A percentile compares a stretch with the other conserved stretches of the same genome.
phyloP scores from a whole-genome alignment of 2,113 vertebrate species.

The Accipiter cooperii region DNA sequence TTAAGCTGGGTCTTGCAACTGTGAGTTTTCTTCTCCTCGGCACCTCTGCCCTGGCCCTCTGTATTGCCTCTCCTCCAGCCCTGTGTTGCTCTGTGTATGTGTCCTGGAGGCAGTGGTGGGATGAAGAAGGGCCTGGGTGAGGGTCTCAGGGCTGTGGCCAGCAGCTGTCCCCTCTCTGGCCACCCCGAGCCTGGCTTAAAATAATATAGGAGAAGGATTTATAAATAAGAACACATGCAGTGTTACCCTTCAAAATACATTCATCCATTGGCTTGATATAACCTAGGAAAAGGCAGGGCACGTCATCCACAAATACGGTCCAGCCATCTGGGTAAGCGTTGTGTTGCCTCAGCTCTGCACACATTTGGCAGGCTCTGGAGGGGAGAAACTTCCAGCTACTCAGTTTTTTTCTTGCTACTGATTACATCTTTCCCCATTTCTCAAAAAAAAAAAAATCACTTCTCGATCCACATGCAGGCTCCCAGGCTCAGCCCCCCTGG shows the following conservation, averaged over 20 bases:
- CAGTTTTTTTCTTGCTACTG: not conserved
- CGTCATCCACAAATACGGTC: not conserved
- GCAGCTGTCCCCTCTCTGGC: not conserved
- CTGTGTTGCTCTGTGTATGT: not conserved
- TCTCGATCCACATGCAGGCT: not conserved
- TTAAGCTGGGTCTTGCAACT: not conserved
- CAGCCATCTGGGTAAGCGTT: fast-evolving
- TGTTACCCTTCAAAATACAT: not conserved
- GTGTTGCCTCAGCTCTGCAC: not conserved
- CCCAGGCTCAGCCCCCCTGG: not conserved
- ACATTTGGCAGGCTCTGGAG: not conserved
- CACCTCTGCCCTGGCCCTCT: not conserved
- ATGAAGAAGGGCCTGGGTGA: not conserved
- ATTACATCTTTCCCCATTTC: not conserved
- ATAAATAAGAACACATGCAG: not conserved
- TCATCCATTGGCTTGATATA: not conserved
- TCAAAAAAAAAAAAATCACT: not conserved
- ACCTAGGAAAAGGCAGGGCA: not conserved
- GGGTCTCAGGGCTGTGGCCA: not conserved
- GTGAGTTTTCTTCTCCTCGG: not conserved
- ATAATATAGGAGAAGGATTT: not conserved
- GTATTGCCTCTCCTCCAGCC: not conserved
- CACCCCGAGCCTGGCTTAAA: not conserved
- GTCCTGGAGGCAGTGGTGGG: not conserved
- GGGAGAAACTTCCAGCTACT: not conserved